A percentile compares a stretch with the other conserved stretches of the same genome.
Conservation (phyloP, 2,797 vertebrate species). For the Lepus townsendii region DNA sequence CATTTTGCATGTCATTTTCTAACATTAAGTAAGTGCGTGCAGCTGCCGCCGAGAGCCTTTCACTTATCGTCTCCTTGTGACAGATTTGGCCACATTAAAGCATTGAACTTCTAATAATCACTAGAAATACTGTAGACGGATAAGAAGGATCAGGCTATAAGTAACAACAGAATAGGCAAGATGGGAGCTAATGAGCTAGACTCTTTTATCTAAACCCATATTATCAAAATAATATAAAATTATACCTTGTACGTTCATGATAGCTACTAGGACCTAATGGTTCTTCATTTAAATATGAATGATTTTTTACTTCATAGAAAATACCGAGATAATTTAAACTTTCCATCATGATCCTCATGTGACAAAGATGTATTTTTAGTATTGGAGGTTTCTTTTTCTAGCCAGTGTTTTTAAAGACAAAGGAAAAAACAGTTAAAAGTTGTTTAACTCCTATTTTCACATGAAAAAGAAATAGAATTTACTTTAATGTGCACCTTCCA, state of each 20-base stretch:
- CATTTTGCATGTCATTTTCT: constrained; percentile 89
- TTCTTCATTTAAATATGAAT: constrained; percentile 91
- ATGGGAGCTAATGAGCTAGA: constrained; percentile 90
- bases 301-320: constrained; percentile 87
- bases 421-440: constrained; percentile 36
- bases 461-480: constrained; percentile 1
- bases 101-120: constrained; percentile 89
- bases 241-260: constrained; percentile 89
- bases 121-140: constrained; percentile 87
- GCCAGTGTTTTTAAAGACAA: constrained; percentile 62
- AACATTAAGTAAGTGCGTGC: constrained; percentile 86
- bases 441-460: constrained; percentile 9
- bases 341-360: constrained; percentile 77
- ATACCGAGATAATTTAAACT: constrained; percentile 87
- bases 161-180: constrained; percentile 89
- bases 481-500: not conserved
- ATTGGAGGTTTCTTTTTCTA: constrained; percentile 56
- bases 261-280: constrained; percentile 88
- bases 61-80: constrained; percentile 88
- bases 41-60: constrained; percentile 88
- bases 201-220: constrained; percentile 90
- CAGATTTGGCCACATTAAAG: constrained; percentile 90
- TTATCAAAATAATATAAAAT: constrained; percentile 92
- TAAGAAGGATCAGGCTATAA: constrained; percentile 87
- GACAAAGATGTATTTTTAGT: constrained; percentile 79